Conservation (phyloP, 2,797 vertebrate species). For the Danio kyathit region DNA sequence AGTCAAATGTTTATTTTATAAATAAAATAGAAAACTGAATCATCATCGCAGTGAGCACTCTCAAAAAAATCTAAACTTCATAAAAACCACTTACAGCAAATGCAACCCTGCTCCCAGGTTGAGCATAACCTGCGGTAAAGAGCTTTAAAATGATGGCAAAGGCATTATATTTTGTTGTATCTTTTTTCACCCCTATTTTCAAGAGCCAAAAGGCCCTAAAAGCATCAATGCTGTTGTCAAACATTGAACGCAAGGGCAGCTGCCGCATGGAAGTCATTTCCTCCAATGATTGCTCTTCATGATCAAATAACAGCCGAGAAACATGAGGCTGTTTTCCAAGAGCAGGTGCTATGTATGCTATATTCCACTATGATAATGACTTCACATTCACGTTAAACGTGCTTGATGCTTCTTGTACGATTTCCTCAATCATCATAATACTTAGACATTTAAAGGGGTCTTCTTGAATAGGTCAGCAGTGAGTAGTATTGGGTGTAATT, state of each 20-base stretch:
- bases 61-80: not conserved
- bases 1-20: not conserved
- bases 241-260: not conserved
- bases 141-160: not conserved
- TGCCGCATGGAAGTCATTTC: not conserved
- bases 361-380: not conserved
- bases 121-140: not conserved
- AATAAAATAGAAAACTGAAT: not conserved
- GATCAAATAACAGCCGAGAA: conserved; percentile 12
- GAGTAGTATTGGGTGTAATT: too few species aligned
- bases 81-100: conserved; percentile 16
- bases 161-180: not conserved
- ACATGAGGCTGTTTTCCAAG: conserved; percentile 14
- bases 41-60: not conserved
- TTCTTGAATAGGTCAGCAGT: too few species aligned
- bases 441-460: not conserved
- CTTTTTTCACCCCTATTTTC: conserved; percentile 28
- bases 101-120: not conserved
- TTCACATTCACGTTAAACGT: not conserved
- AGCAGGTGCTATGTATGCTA: not conserved
- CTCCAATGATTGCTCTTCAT: conserved; percentile 25
- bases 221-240: conserved; percentile 2
- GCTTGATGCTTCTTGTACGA: not conserved
- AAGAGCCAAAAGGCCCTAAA: conserved; percentile 12
- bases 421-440: not conserved